Evolutionary conservation across 2,888 invertebrate genomes (phyloP), one percentile per base, ranked within the genome.

Genomic region (Brachynemurus nebulosus): DNA sequence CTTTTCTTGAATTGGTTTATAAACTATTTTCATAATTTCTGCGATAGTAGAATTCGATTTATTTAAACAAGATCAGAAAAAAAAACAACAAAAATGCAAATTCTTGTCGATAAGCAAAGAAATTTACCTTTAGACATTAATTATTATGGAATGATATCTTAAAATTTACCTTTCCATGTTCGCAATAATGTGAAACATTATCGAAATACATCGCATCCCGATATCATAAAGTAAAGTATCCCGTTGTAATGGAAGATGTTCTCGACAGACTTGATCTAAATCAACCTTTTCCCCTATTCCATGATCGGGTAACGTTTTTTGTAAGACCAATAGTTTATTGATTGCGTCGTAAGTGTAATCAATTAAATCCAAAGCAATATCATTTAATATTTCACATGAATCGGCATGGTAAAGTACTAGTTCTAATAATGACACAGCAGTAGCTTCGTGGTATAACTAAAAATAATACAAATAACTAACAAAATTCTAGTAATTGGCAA

Each of bases 321-420:
- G 18, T 19, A 37, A 37, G 18, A 12, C 71, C 39, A 85, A 62
- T 1, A 85, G 63, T 14, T 70, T 67, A 0, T 78, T 74, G 2
- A 84, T 67, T 47, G 76, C 76, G 47, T 80, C 76, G 25, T 80
- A 74, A 21, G 80, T 74, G 57, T 91, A 93, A 62, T 91, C 86
- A 16, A 90, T 68, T 14, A 93, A 66, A 66, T 93, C 93, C 5
- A 86, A 68, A 11, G 80, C 73, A 1, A 76, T 67, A 44, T 92
- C 89, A 40, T 76, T 79, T 45, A 91, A 67, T 34, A 82, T 75
- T 58, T 84, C 80, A 43, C 82, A 83, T 4, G 84, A 79, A 52
- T 82, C 85, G 18, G 76, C 74, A 59, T 92, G 89, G 57, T 78
- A 93, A 35, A 91, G 63, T 2, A 86, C 76, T 1, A 85, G 78